Conservation (phyloP, 2,888 invertebrate species). For the Erynnis tages region DNA sequence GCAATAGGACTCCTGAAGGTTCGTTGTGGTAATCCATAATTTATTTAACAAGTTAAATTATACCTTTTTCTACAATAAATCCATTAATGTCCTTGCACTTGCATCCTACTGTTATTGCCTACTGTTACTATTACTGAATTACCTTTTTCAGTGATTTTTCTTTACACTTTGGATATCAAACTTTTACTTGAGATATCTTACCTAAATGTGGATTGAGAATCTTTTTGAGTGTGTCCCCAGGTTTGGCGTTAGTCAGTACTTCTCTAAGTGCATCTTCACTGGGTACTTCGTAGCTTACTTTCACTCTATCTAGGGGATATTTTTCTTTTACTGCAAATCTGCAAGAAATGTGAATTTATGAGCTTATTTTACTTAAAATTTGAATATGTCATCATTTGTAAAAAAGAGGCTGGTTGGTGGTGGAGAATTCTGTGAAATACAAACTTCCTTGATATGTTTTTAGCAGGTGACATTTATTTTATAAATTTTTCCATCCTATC, state of each 20-base stretch:
- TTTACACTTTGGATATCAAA: neutral
- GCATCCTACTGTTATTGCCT: too few relatives aligned
- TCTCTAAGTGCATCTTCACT: conserved; percentile 78
- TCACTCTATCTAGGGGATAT: conserved; percentile 91
- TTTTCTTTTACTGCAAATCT: conserved; percentile 96
- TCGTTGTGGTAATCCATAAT: neutral
- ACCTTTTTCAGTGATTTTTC: neutral
- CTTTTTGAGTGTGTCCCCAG: conserved; percentile 90
- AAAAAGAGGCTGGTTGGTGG: too few relatives aligned
- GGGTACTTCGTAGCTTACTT: conserved; percentile 81
- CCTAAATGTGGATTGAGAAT: conserved; percentile 90
- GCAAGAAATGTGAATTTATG: conserved; percentile 8
- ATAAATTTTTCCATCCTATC: too few relatives aligned
- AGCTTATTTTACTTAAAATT: too few relatives aligned
- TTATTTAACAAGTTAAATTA: neutral
- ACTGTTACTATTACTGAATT: too few relatives aligned
- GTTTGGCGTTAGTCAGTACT: conserved; percentile 83
- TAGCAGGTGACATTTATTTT: too few relatives aligned
- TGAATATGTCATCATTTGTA: too few relatives aligned
- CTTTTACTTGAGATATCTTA: conserved; percentile 46
- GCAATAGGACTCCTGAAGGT: neutral
- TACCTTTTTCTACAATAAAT: too few relatives aligned
- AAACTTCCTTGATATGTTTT: too few relatives aligned
- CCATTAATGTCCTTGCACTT: too few relatives aligned
- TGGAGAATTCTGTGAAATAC: too few relatives aligned